Conservation (phyloP, 1,140 invertebrate genomes). For the Elymnias hypermnestra region DNA sequence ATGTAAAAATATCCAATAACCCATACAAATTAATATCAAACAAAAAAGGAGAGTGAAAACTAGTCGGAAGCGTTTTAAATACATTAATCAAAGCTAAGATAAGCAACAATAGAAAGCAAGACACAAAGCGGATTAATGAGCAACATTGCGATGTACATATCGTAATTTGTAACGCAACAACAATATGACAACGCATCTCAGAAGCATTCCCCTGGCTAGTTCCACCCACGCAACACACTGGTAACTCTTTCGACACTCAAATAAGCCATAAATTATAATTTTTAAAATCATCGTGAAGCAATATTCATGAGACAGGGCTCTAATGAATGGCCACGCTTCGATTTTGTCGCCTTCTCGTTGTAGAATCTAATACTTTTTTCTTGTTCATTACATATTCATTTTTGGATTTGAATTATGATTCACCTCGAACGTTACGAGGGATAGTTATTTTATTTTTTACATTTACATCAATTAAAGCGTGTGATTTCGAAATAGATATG, state of each 20-base stretch:
- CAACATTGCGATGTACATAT: conserved; percentile 12
- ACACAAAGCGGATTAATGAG: conserved; percentile 12
- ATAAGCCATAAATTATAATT: conserved; percentile 70
- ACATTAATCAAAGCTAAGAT: conserved; percentile 5
- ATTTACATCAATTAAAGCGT: too few relatives aligned
- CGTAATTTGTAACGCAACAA: conserved; percentile 19
- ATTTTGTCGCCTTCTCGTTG: conserved; percentile 5
- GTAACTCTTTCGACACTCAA: conserved; percentile 60
- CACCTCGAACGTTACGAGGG: not conserved
- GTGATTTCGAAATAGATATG: too few relatives aligned
- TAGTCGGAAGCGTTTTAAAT: conserved; percentile 9
- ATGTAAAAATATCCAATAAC: too few relatives aligned
- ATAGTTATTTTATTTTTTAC: not conserved
- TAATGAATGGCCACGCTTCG: conserved; percentile 19
- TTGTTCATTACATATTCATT: not conserved
- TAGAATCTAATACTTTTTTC: conserved; percentile 19
- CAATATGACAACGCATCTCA: conserved; percentile 19
- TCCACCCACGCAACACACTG: conserved; percentile 46
- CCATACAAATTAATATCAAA: too few relatives aligned
- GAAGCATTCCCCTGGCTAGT: conserved; percentile 31
- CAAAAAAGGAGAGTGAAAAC: not conserved
- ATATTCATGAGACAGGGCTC: conserved; percentile 15
- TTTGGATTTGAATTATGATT: not conserved
- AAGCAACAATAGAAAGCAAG: conserved; percentile 12
- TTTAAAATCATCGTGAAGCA: conserved; percentile 40